Percentiles rank a stretch among this genome's conserved stretches.
phyloP scores from a whole-genome alignment of 2,797 vertebrate genomes.

The Syngnathus acus region DNA sequence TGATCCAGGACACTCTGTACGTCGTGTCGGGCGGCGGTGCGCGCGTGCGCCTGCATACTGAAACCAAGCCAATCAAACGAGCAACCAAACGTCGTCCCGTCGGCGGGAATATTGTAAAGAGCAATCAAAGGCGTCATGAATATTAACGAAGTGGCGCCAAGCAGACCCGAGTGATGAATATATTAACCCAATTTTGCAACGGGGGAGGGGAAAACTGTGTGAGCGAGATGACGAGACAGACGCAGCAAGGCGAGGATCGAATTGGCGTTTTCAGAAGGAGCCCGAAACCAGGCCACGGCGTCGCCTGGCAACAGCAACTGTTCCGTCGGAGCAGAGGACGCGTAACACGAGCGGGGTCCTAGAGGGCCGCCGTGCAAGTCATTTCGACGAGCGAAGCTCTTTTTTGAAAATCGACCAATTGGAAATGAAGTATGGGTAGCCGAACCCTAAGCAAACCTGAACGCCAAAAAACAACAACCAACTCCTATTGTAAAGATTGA shows the following conservation, averaged over 20 bases:
- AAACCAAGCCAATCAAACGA: slow-evolving; percentile 12
- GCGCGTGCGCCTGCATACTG: slow-evolving; percentile 6
- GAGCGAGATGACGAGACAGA: slow-evolving; percentile 3
- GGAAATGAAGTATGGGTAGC: too few species aligned
- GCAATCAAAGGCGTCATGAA: slow-evolving; percentile 3
- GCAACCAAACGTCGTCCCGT: background rate
- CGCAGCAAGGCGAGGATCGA: background rate
- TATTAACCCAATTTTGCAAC: slow-evolving; percentile 28
- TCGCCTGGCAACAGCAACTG: slow-evolving; percentile 50
- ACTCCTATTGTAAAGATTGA: background rate
- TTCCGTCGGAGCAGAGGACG: slow-evolving; percentile 17
- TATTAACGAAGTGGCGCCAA: background rate
- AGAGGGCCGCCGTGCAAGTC: background rate
- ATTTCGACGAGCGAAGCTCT: too few species aligned
- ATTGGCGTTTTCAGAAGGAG: background rate
- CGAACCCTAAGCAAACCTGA: background rate
- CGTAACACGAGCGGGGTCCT: background rate
- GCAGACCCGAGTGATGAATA: slow-evolving; percentile 9
- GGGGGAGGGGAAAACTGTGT: slow-evolving; percentile 11
- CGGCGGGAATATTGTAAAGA: background rate
- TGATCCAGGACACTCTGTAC: slow-evolving; percentile 60
- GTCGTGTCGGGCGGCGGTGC: slow-evolving; percentile 15
- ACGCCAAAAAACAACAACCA: background rate
- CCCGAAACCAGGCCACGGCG: slow-evolving; percentile 7
- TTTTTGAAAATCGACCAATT: too few species aligned